Evolutionary conservation across 2,113 vertebrate genomes (phyloP), one percentile per base, ranked within the genome.

Genomic region (Corythaeola cristata): DNA sequence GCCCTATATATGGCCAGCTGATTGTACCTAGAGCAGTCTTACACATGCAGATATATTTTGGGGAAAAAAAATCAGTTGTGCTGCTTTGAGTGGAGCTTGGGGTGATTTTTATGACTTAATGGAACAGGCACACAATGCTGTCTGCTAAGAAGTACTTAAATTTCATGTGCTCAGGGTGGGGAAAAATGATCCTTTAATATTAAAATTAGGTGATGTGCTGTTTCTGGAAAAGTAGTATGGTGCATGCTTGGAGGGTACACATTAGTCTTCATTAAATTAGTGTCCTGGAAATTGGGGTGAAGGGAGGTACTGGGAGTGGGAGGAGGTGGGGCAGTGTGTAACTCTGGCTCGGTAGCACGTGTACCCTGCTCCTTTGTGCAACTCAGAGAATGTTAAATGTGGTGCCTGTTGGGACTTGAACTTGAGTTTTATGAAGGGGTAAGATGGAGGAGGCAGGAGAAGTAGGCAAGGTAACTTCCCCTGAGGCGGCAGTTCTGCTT

Each of bases 401-500:
- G 27, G 11, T 83, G 84, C 97, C 64, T 94, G 96, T 94, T 8
- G 11, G 80, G 79, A 90, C 95, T 78, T 84, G 96, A 97, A 68
- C 44, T 60, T 26, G 33, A 69, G 45, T 71, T 90, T 91, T 68
- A 55, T 6, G 23, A 64, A 75, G 50, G 62, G 13, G 17, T 72
- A 75, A 76, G 91, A 88, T 78, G 73, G 79, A 93, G 85, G 72
- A 95, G 84, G 69, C 50, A 78, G 53, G 52, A 80, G 90, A 76
- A 93, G 41, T 8, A 96, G 93, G 86, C 20, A 79, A 4, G 49
- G 12, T 44, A 68, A 21, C 33, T 82, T 39, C 32, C 94, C 96
- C 4, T 6, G 30, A 88, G 96, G 92, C 95, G 87, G 66, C 62
- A 8, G 62, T 89, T 93, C 89, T 92, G 71, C 67, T 85, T 27